Conservation (phyloP, 2,797 vertebrate genomes). For the Buceros bicornis region DNA sequence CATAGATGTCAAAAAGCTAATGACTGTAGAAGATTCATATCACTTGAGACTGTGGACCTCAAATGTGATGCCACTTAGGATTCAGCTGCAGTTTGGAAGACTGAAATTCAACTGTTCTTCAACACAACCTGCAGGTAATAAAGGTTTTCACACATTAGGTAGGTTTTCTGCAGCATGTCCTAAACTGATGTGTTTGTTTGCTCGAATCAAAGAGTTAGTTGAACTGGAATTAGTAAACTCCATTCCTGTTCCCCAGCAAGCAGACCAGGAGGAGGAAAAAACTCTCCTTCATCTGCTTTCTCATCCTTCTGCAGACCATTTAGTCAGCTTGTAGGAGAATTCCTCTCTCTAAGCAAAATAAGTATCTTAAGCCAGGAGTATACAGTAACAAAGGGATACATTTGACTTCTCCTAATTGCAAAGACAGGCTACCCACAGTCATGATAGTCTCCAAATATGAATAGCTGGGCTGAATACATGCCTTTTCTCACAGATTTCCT, state of each 20-base stretch:
- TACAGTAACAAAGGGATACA: background rate
- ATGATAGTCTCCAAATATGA: background rate
- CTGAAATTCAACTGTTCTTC: background rate
- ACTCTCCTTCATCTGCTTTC: background rate
- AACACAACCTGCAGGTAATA: background rate
- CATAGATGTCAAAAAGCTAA: background rate
- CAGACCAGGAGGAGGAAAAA: background rate
- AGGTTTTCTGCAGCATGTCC: background rate
- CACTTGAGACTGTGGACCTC: background rate
- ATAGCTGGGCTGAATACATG: background rate
- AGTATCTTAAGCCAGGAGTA: background rate
- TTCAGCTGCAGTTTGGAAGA: background rate
- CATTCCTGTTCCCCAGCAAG: background rate
- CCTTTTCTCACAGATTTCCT: background rate
- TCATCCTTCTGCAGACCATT: background rate
- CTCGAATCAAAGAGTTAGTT: background rate
- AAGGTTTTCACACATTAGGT: background rate
- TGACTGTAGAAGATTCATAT: background rate
- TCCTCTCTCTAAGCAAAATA: background rate
- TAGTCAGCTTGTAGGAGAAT: background rate
- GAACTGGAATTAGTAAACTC: background rate
- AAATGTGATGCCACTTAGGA: background rate
- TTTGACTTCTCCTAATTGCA: background rate
- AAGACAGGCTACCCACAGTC: background rate
- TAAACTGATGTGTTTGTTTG: background rate